Percentiles rank a stretch among this genome's conserved stretches.
These are phyloP conservation scores for Neolamprologus devosi DNA, from an alignment of 2,113 vertebrate species.

Conservation along the genomic window DNA sequence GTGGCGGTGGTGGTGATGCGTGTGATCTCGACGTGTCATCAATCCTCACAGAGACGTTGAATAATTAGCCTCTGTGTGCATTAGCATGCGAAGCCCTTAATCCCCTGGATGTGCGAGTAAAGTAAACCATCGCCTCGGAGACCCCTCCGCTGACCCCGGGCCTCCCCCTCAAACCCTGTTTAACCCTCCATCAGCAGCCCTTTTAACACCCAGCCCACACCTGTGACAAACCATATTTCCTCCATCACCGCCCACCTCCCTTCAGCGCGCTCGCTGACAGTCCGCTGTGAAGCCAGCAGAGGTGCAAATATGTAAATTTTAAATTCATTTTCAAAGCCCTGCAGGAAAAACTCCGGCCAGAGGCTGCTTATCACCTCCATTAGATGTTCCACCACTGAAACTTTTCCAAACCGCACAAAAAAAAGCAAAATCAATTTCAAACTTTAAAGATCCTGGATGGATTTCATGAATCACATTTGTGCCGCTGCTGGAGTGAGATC, in stretches of 20 bases:
- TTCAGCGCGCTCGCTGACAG: neutral
- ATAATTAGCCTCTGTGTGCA: conserved; percentile 19
- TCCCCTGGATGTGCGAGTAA: conserved; percentile 24
- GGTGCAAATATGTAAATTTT: neutral
- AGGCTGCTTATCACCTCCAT: neutral
- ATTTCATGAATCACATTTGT: neutral
- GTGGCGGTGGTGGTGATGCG: neutral
- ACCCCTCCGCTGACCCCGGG: neutral
- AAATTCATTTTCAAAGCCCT: neutral
- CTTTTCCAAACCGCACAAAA: neutral
- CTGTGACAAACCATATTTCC: neutral
- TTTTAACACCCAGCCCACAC: neutral
- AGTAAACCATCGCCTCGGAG: conserved; percentile 6
- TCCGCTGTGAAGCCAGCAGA: neutral
- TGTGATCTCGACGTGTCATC: conserved; percentile 19
- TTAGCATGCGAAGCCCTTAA: conserved; percentile 15
- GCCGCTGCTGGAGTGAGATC: neutral
- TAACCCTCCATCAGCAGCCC: neutral
- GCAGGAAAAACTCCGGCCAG: neutral
- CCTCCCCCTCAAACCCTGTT: conserved; percentile 2
- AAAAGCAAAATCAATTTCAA: neutral
- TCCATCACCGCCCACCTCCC: neutral
- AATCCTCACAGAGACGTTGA: conserved; percentile 13
- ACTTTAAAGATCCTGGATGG: neutral
- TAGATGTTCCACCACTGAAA: neutral